phyloP scores from a whole-genome alignment of 2,797 vertebrate genomes.

The Brachyalestes nurse region DNA sequence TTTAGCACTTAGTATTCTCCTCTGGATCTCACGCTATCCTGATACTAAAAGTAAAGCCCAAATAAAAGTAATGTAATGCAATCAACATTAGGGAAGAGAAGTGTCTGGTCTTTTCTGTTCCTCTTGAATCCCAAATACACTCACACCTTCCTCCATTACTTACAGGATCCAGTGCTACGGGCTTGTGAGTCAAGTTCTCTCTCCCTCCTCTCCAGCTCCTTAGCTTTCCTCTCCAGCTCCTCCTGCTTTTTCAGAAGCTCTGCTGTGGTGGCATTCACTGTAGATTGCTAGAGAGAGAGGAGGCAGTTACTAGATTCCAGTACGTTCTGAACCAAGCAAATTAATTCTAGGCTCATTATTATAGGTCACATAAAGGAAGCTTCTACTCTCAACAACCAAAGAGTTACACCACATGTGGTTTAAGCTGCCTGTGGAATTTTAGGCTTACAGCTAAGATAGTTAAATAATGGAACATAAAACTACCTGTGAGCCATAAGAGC shows the following conservation, averaged over 20 bases:
- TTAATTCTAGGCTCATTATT: not conserved
- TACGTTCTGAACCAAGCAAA: not conserved
- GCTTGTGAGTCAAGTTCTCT: constrained; percentile 87
- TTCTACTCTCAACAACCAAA: not conserved
- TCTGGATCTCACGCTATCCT: too few relatives aligned
- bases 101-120: not conserved
- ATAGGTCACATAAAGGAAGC: too few relatives aligned
- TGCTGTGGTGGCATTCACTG: constrained; percentile 78
- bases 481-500: constrained; percentile 91
- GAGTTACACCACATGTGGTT: not conserved
- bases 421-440: not conserved
- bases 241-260: constrained; percentile 93
- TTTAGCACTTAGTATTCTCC: too few relatives aligned
- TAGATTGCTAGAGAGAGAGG: constrained; percentile 59
- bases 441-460: too few relatives aligned
- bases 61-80: too few relatives aligned
- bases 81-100: not conserved
- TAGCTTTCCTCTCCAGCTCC: constrained; percentile 93
- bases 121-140: not conserved
- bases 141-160: constrained; percentile 37
- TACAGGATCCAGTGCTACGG: constrained; percentile 81
- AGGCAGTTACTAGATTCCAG: not conserved
- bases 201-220: constrained; percentile 91
- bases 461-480: not conserved
- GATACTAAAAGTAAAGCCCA: too few relatives aligned